phyloP scores from a whole-genome alignment of 2,113 vertebrate species.

The Hippopotamus amphibius region DNA sequence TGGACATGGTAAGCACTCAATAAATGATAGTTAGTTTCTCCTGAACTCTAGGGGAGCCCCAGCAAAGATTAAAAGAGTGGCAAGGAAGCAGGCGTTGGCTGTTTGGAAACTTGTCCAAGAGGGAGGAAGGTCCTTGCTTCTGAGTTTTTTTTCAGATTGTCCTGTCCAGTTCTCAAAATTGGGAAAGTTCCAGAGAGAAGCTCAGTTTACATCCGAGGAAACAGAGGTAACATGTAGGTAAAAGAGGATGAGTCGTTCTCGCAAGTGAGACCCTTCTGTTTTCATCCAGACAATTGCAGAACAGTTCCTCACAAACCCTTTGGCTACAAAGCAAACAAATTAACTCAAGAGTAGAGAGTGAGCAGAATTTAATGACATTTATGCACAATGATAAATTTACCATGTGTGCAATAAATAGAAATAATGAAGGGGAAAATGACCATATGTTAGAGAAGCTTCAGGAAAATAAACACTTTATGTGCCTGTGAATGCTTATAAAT shows the following conservation, averaged over 20 bases:
- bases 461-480: constrained; percentile 55
- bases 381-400: constrained; percentile 46
- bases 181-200: not conserved
- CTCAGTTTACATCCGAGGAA: not conserved
- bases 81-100: not conserved
- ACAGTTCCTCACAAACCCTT: not conserved
- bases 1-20: not conserved
- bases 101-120: not conserved
- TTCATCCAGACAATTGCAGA: constrained; percentile 52
- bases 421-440: constrained; percentile 4
- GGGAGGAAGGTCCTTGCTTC: not conserved
- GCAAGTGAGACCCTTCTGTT: not conserved
- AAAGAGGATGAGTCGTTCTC: not conserved
- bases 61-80: not conserved
- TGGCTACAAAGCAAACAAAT: constrained; percentile 60
- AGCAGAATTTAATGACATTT: constrained; percentile 60
- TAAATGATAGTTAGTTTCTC: not conserved
- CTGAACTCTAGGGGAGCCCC: not conserved
- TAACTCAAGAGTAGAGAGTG: constrained; percentile 38
- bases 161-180: not conserved
- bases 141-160: not conserved
- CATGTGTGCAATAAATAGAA: constrained; percentile 41
- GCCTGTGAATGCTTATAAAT: constrained; percentile 27
- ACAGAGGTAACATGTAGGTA: not conserved
- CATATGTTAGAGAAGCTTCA: constrained; percentile 63